Base-by-base conservation (phyloP, 92 coral and sea anemone genomes). In the Scolanthus callimorphus region DNA sequence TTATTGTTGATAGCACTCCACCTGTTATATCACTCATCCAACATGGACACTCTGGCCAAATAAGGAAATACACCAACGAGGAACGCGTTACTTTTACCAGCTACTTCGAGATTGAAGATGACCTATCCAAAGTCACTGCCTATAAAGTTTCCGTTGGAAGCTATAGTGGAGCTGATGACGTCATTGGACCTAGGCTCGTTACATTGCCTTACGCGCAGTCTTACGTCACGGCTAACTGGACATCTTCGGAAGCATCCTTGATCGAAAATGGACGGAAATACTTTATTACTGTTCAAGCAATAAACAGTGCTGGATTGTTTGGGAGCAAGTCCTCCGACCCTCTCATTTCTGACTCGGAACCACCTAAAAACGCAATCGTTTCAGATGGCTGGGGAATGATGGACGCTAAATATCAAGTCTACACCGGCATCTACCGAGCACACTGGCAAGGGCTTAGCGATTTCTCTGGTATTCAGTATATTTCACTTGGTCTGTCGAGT, bases 351-450 rank as follows among this genome's bases (percentile, higher is more conserved):
- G 98, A 92, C 66, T 51, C 56, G 9, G 96, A 92, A 25, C 66
- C 90, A 25, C 98, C 98, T 3, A 61, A 44, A 11, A 62, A 71
- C 37, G 87, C 79, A 26, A 67, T 89, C 43, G 80, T 92, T 4
- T 57, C 84, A 25, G 96, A 92, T 64, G 98, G 98, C 8, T 92
- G 98, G 98, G 94, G 82, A 41, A 76, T 73, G 43, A 77, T 71
- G 25, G 96, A 92, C 62, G 80, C 88, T 17, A 55, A 65, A 28
- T 80, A 84, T 54, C 98, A 92, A 67, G 80, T 82, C 13, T 84
- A 62, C 29, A 67, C 85, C 26, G 46, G 69, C 4, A 82, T 92
- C 17, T 88, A 68, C 46, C 96, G 98, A 39, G 85, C 85, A 46
- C 96, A 92, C 51, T 92, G 98, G 98, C 74, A 79, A 29, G 92